Conservation (phyloP, 1,140 invertebrate species). For the Bombus pascuorum region DNA sequence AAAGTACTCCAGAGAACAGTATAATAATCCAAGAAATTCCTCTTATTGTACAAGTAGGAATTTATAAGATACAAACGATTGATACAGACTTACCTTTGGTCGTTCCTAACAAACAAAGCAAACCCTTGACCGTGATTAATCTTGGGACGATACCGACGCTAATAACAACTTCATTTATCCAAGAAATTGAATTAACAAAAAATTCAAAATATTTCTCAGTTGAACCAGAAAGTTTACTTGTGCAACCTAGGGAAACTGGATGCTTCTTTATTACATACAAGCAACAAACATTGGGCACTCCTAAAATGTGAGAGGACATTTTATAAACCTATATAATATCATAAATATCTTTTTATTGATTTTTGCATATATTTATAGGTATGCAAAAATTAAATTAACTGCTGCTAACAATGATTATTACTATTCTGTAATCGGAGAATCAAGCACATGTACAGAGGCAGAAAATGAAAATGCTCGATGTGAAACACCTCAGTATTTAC, state of each 20-base stretch:
- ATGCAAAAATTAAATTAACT: conserved; percentile 69
- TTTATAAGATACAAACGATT: conserved; percentile 71
- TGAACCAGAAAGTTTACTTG: conserved; percentile 64
- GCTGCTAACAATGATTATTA: conserved; percentile 62
- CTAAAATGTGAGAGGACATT: conserved; percentile 62
- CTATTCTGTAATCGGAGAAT: conserved; percentile 70
- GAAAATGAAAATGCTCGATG: conserved; percentile 69
- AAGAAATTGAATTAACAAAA: conserved; percentile 37
- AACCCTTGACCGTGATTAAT: conserved; percentile 70
- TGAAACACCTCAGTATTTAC: conserved; percentile 72
- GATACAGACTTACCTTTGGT: conserved; percentile 70
- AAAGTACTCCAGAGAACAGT: conserved; percentile 54
- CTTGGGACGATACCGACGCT: conserved; percentile 61
- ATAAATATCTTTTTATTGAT: conserved; percentile 27
- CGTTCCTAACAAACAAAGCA: conserved; percentile 67
- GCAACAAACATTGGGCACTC: conserved; percentile 57
- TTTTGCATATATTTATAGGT: conserved; percentile 53
- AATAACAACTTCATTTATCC: conserved; percentile 54
- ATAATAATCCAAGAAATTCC: conserved; percentile 70
- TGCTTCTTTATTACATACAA: conserved; percentile 71
- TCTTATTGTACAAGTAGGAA: conserved; percentile 69
- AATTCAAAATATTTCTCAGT: conserved; percentile 62
- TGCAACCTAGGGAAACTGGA: conserved; percentile 67
- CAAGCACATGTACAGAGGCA: conserved; percentile 49
- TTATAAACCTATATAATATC: conserved; percentile 10